phyloP scores from a whole-genome alignment of 1,140 invertebrate genomes.

The Dendrolimus punctatus region DNA sequence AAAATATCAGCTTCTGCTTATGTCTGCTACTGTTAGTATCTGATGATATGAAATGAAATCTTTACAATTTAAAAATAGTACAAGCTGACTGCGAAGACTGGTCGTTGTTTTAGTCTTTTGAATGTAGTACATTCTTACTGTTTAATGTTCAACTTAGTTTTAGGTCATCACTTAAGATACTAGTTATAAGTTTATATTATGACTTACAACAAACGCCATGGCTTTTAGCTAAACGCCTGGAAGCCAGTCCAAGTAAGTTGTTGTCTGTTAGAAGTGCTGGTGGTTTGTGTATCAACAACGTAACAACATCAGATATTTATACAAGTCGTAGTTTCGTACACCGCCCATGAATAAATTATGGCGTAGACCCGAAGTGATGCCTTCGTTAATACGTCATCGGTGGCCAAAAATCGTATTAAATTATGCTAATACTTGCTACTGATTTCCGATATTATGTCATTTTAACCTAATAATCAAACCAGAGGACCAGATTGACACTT shows the following conservation, averaged over 20 bases:
- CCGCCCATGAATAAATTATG: constrained; percentile 56
- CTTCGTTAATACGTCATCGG: constrained; percentile 20
- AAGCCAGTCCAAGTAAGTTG: constrained; percentile 55
- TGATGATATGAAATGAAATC: not conserved
- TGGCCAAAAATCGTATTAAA: constrained; percentile 10
- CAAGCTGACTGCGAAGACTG: too few species aligned
- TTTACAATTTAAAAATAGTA: too few species aligned
- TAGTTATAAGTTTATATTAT: constrained; percentile 8
- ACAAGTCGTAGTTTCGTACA: constrained; percentile 40
- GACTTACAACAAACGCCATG: constrained; percentile 67
- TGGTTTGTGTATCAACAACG: constrained; percentile 53
- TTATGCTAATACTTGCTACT: constrained; percentile 19
- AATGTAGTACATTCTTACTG: too few species aligned
- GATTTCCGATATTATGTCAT: not conserved
- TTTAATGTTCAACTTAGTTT: too few species aligned
- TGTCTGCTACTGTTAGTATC: not conserved
- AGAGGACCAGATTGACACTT: too few species aligned
- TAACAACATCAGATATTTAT: constrained; percentile 54
- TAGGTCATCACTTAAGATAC: too few species aligned
- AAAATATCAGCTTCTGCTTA: too few species aligned
- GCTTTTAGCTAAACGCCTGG: constrained; percentile 66
- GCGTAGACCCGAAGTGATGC: constrained; percentile 15
- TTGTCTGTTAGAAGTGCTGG: constrained; percentile 49
- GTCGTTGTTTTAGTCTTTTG: too few species aligned
- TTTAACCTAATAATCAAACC: too few species aligned